These are phyloP conservation scores for Mobula hypostoma DNA, from an alignment of 2,113 vertebrate genomes.

Conservation along the genomic window DNA sequence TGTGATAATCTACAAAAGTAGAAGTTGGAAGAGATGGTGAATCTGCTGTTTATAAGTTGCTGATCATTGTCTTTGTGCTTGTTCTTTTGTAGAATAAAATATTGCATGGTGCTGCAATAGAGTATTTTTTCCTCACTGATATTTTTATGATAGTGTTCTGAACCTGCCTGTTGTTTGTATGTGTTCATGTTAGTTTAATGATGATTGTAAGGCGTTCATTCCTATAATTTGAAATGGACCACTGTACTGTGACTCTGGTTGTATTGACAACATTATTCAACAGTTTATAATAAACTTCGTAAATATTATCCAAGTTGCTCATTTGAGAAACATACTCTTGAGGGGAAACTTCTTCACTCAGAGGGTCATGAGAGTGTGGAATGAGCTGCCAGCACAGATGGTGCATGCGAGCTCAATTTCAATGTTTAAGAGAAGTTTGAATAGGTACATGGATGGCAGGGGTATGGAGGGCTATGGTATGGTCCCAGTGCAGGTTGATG, in stretches of 20 bases:
- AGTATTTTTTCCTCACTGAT: not conserved
- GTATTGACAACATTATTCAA: constrained; percentile 17
- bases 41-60: constrained; percentile 49
- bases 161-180: constrained; percentile 14
- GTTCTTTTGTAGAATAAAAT: not conserved
- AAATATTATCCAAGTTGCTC: not conserved
- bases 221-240: constrained; percentile 23
- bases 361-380: too few relatives aligned
- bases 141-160: not conserved
- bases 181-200: constrained; percentile 30
- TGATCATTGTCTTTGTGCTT: not conserved
- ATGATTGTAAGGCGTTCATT: constrained; percentile 25
- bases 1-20: constrained; percentile 53
- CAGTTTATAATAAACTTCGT: constrained; percentile 37
- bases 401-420: too few relatives aligned
- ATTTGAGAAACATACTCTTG: not conserved
- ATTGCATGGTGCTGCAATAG: constrained; percentile 30
- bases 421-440: too few relatives aligned
- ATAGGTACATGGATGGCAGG: too few relatives aligned
- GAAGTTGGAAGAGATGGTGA: constrained; percentile 50
- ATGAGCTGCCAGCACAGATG: too few relatives aligned
- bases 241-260: constrained; percentile 32
- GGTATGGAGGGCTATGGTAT: too few relatives aligned
- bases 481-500: too few relatives aligned
- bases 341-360: not conserved